Conservation (phyloP, 2,888 invertebrate genomes). For the Phania funesta region DNA sequence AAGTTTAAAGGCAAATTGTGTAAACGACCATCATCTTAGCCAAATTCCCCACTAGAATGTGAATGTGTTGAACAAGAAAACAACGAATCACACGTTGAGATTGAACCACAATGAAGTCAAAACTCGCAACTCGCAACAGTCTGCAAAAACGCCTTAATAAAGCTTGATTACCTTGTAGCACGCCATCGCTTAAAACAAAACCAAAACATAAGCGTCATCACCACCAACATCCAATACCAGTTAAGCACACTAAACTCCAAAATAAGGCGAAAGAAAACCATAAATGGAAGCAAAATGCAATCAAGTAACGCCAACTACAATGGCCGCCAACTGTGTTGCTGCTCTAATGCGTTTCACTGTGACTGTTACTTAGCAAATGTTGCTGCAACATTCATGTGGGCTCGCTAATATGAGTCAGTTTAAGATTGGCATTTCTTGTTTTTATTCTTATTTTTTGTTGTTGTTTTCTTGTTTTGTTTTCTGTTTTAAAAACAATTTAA, state of each 20-base stretch:
- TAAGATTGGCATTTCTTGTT: constrained; percentile 5
- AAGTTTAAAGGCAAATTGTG: constrained; percentile 64
- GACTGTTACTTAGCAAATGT: constrained; percentile 24
- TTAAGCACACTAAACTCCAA: constrained; percentile 67
- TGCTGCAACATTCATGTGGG: constrained; percentile 36
- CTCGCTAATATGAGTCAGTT: constrained; percentile 26
- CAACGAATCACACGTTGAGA: constrained; percentile 61
- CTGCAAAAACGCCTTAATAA: constrained; percentile 69
- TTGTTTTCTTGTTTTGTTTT: neutral
- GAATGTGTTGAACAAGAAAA: constrained; percentile 11
- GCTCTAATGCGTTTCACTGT: constrained; percentile 53
- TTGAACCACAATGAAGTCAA: constrained; percentile 40
- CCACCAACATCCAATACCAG: constrained; percentile 64
- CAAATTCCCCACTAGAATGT: constrained; percentile 23
- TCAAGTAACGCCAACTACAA: constrained; percentile 50
- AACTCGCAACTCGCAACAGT: constrained; percentile 63
- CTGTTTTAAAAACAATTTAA: constrained; percentile 57
- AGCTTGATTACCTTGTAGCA: constrained; percentile 70
- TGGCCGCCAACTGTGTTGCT: constrained; percentile 60
- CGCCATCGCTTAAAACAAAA: constrained; percentile 54
- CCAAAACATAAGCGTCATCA: constrained; percentile 46
- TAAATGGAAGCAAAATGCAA: constrained; percentile 39
- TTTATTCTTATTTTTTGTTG: constrained; percentile 5
- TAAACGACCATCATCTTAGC: constrained; percentile 45
- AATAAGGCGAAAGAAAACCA: constrained; percentile 57